Evolutionary conservation across 2,888 invertebrate species (phyloP), one percentile per base, ranked within the genome.

Genomic region (Drosophila sordidula): DNA sequence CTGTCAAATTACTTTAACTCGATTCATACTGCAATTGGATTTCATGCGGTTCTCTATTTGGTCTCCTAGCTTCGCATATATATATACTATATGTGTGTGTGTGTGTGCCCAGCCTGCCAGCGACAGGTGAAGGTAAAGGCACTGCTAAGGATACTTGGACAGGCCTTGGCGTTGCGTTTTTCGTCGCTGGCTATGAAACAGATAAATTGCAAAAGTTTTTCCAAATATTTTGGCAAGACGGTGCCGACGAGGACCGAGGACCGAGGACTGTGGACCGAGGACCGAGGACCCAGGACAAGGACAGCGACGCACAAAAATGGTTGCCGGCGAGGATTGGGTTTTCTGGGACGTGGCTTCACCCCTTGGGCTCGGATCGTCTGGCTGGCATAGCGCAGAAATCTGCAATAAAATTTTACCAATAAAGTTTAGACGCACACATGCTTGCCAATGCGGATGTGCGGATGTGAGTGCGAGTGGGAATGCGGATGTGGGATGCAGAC

Each of bases 361-460:
- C 45, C 54, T 46, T 49, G 63, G 63, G 55, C 18, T 54, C 36
- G 69, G 69, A 38, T 61, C 54, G 73, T 49, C 49, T 74, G 34
- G 34, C 38, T 26, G 51, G 63, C 50, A 58, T 64, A 62, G 80
- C 77, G 69, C 79, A 84, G 81, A 84, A 84, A 84, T 84, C 82
- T 84, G 84, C 87, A 87, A 84, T 84, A 87, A 84, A 87, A 84
- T 84, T 84, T 87, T 80, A 81, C 87, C 84, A 84, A 84, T 84
- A 84, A 87, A 87, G 81, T 84, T 84, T 87, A 69, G 78, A 58
- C 70, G 39, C 52, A 65, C 72, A 76, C 67, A 77, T 62, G 70
- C 32, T 49, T 51, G 49, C 46, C 44, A 16, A 39, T 46, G 58
- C 56, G 46, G 57, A 62, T 70, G 74, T 54, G 55, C 49, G 77